Percentiles rank a stretch among this genome's conserved stretches.
Evolutionary conservation across 37 sponge, comb jelly and placozoan genomes (phyloP).

Genomic region (Bolinopsis microptera): DNA sequence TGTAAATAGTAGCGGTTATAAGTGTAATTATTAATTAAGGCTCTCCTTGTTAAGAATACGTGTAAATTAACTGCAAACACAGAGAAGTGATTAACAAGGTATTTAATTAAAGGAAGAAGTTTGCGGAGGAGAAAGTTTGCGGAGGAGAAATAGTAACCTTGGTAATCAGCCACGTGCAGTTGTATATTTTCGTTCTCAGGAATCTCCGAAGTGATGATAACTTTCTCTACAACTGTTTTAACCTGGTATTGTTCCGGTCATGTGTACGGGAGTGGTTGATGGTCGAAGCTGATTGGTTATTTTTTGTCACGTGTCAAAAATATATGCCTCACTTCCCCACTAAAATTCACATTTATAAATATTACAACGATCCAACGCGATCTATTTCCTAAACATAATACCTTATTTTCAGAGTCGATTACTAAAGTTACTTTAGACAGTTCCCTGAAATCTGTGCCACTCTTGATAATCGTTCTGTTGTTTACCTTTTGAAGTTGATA

Average conservation of each 20-base stretch:
- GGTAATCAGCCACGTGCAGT: slow-evolving; percentile 67
- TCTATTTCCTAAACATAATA: no score
- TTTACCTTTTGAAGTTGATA: slow-evolving; percentile 64
- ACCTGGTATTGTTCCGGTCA: neutral
- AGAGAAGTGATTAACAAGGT: neutral
- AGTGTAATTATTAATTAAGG: neutral
- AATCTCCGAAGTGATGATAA: slow-evolving; percentile 68
- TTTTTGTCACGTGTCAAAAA: no score
- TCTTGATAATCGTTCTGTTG: slow-evolving; percentile 71
- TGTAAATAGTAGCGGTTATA: no score
- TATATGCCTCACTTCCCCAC: no score
- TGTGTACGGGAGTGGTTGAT: no score
- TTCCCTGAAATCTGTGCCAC: slow-evolving; percentile 83
- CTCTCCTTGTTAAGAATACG: no score
- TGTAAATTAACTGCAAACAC: no score
- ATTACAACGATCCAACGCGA: no score
- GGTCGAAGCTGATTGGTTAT: no score
- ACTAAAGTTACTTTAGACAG: slow-evolving; percentile 73
- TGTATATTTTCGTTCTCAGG: slow-evolving; percentile 68
- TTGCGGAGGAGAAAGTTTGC: neutral
- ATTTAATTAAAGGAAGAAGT: neutral
- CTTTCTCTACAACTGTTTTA: slow-evolving; percentile 18
- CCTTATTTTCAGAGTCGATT: neutral
- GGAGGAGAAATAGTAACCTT: neutral
- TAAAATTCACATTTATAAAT: no score